Percentiles rank a stretch among this genome's conserved stretches.
phyloP scores from a whole-genome alignment of 2,797 vertebrate species.

The Tokudaia tokunoshimensis region DNA sequence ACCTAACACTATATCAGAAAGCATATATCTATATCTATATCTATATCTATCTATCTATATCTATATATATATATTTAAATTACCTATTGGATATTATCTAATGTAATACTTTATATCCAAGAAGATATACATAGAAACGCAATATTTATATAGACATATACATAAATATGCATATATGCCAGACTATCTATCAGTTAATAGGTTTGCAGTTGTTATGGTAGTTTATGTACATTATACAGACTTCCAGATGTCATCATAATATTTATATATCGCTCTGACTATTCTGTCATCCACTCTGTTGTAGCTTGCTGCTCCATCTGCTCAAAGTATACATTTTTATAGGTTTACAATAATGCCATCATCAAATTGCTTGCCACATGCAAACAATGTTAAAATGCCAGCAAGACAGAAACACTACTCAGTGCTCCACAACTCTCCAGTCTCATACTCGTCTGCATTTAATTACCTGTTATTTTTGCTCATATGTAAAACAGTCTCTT shows the following conservation, averaged over 20 bases:
- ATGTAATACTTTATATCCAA: too few species aligned
- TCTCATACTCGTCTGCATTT: conserved; percentile 66
- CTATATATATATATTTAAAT: not conserved
- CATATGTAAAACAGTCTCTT: conserved; percentile 64
- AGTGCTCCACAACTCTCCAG: conserved; percentile 33
- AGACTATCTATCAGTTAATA: conserved; percentile 51
- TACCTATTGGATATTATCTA: too few species aligned
- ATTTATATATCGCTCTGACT: conserved; percentile 80
- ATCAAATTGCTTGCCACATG: conserved; percentile 83
- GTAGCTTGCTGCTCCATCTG: conserved; percentile 84
- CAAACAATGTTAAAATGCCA: conserved; percentile 83
- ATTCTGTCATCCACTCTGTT: conserved; percentile 77
- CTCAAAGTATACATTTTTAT: conserved; percentile 86
- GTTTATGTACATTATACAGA: conserved; percentile 81
- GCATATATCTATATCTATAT: not conserved
- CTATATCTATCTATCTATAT: too few species aligned
- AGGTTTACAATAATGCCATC: conserved; percentile 85
- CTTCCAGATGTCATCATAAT: conserved; percentile 83
- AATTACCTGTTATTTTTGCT: conserved; percentile 82
- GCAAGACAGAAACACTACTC: conserved; percentile 78
- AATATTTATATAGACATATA: not conserved
- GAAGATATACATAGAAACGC: too few species aligned
- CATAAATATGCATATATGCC: not conserved
- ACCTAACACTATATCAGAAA: not conserved
- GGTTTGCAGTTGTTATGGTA: conserved; percentile 62